Percentiles rank a stretch among this genome's conserved stretches.
Conservation (phyloP, 2,113 vertebrate genomes). For the Periophthalmodon schlosseri region DNA sequence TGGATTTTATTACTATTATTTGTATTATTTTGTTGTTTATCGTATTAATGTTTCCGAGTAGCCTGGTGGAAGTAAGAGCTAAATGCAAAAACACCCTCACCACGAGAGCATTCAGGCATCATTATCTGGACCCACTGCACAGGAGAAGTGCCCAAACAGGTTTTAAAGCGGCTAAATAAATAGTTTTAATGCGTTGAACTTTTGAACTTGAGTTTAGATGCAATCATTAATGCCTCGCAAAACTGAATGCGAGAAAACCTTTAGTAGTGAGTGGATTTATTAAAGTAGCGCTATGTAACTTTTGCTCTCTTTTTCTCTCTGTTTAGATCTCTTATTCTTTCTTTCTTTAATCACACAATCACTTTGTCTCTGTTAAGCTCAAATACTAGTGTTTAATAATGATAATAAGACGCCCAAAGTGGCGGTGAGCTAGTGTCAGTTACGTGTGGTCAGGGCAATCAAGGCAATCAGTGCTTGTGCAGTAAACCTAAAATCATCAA, state of each 20-base stretch:
- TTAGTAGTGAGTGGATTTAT: neutral
- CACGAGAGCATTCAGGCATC: slow-evolving; percentile 14
- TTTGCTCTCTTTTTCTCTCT: neutral
- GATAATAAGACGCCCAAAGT: too few relatives aligned
- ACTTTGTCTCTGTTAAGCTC: too few relatives aligned
- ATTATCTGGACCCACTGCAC: slow-evolving; percentile 28
- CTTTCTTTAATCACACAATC: too few relatives aligned
- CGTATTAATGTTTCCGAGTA: slow-evolving; percentile 55
- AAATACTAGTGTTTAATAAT: neutral
- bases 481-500: too few relatives aligned
- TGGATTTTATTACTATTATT: neutral
- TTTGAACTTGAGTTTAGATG: slow-evolving; percentile 16
- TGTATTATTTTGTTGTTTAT: neutral
- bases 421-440: too few relatives aligned
- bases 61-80: slow-evolving; percentile 52
- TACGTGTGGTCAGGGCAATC: too few relatives aligned
- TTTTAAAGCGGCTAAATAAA: neutral
- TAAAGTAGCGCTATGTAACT: neutral
- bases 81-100: slow-evolving; percentile 43
- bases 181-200: slow-evolving; percentile 26
- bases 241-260: neutral
- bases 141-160: slow-evolving; percentile 11
- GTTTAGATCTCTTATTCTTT: neutral
- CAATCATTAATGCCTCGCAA: neutral
- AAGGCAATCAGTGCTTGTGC: too few relatives aligned